Percentiles rank a stretch among this genome's conserved stretches.
phyloP scores from a whole-genome alignment of 1,140 invertebrate genomes.

The Zaprionus lachaisei region DNA sequence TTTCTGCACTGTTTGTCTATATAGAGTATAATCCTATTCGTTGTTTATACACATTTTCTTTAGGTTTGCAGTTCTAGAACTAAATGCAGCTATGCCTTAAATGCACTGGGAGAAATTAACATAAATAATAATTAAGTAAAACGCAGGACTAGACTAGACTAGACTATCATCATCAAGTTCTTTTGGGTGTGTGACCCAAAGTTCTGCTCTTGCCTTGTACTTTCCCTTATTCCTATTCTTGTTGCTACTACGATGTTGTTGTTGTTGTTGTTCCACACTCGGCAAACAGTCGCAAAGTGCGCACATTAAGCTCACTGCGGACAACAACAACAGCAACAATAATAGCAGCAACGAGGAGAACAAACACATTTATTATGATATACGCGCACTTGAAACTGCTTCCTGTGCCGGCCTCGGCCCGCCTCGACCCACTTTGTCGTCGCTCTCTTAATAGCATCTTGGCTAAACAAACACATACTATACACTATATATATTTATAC shows the following conservation, averaged over 20 bases:
- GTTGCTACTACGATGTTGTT: background rate
- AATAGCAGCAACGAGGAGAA: slow-evolving; percentile 21
- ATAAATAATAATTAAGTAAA: slow-evolving; percentile 5
- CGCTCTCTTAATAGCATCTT: slow-evolving; percentile 61
- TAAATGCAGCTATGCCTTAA: slow-evolving; percentile 11
- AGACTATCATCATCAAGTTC: slow-evolving; percentile 18
- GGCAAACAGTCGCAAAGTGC: slow-evolving; percentile 46
- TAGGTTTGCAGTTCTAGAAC: slow-evolving; percentile 38
- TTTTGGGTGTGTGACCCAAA: slow-evolving; percentile 22
- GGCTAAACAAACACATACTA: slow-evolving; percentile 37
- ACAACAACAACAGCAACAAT: slow-evolving; percentile 22
- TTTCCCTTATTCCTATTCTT: slow-evolving; percentile 35
- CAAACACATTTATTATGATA: slow-evolving; percentile 71
- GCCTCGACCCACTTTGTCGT: slow-evolving; percentile 48
- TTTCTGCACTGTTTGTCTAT: slow-evolving; percentile 18
- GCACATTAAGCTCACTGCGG: slow-evolving; percentile 39
- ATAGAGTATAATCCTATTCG: background rate
- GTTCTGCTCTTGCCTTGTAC: slow-evolving; percentile 11
- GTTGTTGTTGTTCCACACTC: slow-evolving; percentile 25
- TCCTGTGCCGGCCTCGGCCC: slow-evolving; percentile 8
- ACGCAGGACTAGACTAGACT: slow-evolving; percentile 3
- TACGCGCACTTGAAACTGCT: slow-evolving; percentile 55
- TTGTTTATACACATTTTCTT: background rate
- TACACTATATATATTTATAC: slow-evolving; percentile 50
- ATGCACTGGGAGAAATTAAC: background rate